Base-by-base conservation (phyloP, 1,140 invertebrate genomes). In the Chironomus tepperi region DNA sequence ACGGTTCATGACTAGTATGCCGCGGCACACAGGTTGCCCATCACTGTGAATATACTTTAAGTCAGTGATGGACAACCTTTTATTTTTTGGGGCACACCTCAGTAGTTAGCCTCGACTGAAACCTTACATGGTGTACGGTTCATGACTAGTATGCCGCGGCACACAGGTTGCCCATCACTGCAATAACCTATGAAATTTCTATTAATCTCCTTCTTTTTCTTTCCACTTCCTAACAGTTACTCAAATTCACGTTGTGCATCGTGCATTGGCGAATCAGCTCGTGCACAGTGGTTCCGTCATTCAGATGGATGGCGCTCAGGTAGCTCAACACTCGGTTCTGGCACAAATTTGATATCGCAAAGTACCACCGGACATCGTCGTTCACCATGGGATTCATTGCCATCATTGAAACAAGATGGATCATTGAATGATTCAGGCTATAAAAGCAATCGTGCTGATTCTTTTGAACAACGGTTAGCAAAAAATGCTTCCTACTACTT, bases 281-380 rank as follows among this genome's bases (percentile, higher is more conserved):
- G 92, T 18, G 90, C 90, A 75, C 91, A 93, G 78, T 93, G 92
- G 92, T 93, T 93, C 82, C 88, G 92, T 9, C 92, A 93, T 83
- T 93, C 91, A 21, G 92, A 93, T 78, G 92, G 92, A 19, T 93
- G 92, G 92, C 88, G 91, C 76, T 92, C 91, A 0, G 91, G 90
- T 42, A 90, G 88, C 79, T 90, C 89, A 15, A 89, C 88, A 47
- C 84, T 89, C 74, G 88, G 89, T 74, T 89, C 89, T 9, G 86
- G 84, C 76, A 80, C 82, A 74, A 79, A 84, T 75, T 77, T 84
- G 81, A 76, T 79, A 76, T 78, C 82, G 74, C 80, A 79, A 78
- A 77, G 77, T 73, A 76, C 74, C 64, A 78, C 75, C 73, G 80
- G 80, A n/a, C 87, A 88, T 24, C 91, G 90, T 77, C 86, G 91